A percentile compares a stretch with the other conserved stretches of the same genome.
Conservation (phyloP, 2,113 vertebrate species). For the Marcusenius ussheri region DNA sequence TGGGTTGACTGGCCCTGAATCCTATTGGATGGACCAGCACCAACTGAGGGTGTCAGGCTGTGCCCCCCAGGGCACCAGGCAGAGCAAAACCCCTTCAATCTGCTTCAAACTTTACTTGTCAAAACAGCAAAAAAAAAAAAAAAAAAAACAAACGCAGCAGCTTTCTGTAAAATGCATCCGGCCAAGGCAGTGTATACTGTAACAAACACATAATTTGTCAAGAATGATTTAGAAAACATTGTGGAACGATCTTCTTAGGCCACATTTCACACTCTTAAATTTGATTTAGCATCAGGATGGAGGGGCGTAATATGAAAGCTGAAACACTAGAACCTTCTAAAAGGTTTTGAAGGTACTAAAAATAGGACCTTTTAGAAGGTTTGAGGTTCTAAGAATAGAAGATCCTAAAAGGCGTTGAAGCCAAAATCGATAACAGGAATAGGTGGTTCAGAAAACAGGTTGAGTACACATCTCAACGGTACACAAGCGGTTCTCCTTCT, state of each 20-base stretch:
- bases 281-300: not conserved
- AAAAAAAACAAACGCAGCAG: not conserved
- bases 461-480: not conserved
- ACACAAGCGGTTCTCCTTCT: not conserved
- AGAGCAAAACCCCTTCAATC: not conserved
- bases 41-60: not conserved
- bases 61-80: not conserved
- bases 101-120: not conserved
- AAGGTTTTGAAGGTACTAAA: not conserved
- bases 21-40: not conserved
- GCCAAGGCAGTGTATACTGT: not conserved
- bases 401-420: not conserved
- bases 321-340: not conserved
- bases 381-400: not conserved
- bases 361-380: not conserved
- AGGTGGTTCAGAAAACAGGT: not conserved
- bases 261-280: not conserved
- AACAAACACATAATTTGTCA: not conserved
- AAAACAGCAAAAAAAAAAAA: not conserved
- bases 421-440: slow-evolving; percentile 2
- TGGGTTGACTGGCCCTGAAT: not conserved
- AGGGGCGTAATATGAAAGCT: not conserved
- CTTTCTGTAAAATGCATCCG: not conserved
- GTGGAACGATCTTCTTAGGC: not conserved
- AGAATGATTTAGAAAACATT: not conserved